phyloP scores from a whole-genome alignment of 2,113 vertebrate species.

The Siniperca knerii region DNA sequence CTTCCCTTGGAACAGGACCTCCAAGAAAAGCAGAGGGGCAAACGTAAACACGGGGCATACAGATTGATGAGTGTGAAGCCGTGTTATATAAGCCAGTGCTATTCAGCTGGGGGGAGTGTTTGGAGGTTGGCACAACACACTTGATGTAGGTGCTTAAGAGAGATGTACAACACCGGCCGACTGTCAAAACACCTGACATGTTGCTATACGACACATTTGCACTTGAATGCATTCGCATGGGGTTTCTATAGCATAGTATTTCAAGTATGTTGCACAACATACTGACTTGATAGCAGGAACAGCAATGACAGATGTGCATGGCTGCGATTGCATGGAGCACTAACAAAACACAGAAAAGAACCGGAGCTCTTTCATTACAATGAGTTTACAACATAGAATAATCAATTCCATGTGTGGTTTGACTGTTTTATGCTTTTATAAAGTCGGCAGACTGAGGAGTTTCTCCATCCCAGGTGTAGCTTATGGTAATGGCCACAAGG shows the following conservation, averaged over 20 bases:
- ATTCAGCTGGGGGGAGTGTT: constrained; percentile 36
- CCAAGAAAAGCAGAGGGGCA: constrained; percentile 56
- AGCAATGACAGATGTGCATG: constrained; percentile 38
- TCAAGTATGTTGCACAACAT: constrained; percentile 65
- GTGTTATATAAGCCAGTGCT: constrained; percentile 68
- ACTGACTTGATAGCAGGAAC: constrained; percentile 21
- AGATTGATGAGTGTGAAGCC: constrained; percentile 57
- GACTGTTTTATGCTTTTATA: constrained; percentile 16
- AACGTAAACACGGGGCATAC: constrained; percentile 57
- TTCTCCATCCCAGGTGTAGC: constrained; percentile 51
- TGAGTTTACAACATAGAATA: background rate
- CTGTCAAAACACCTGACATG: constrained; percentile 77
- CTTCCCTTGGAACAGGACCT: constrained; percentile 40
- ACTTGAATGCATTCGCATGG: constrained; percentile 31
- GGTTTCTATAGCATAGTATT: constrained; percentile 46
- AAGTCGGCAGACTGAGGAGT: constrained; percentile 29
- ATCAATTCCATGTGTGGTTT: constrained; percentile 4
- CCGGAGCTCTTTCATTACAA: constrained; percentile 3
- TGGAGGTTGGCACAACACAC: constrained; percentile 53
- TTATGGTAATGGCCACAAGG: constrained; percentile 48
- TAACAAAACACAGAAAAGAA: constrained; percentile 11
- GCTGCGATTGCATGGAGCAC: background rate
- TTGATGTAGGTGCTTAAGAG: constrained; percentile 49
- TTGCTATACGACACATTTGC: constrained; percentile 59
- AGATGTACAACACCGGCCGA: constrained; percentile 43